Conservation (phyloP, 2,888 invertebrate genomes). For the Galeruca laticollis region DNA sequence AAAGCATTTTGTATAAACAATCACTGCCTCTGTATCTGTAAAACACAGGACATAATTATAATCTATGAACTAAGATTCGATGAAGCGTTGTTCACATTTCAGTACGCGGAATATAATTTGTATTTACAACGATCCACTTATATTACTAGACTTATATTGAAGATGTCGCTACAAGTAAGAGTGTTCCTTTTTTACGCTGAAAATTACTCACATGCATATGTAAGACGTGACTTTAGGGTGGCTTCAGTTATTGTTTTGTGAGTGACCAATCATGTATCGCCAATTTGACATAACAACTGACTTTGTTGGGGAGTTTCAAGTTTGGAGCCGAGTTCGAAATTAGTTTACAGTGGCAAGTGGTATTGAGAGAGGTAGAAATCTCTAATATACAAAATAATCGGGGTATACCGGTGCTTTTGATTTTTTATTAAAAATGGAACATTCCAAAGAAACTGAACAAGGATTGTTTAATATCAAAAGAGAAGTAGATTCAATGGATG, state of each 20-base stretch:
- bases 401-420: constrained; percentile 8
- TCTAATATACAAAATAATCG: constrained; percentile 17
- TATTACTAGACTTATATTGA: no score
- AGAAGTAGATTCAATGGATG: constrained; percentile 79
- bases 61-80: no score
- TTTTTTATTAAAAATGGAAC: constrained; percentile 40
- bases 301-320: constrained; percentile 34
- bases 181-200: not conserved
- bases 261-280: constrained; percentile 20
- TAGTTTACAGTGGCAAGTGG: constrained; percentile 31
- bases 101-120: no score
- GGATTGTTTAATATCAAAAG: constrained; percentile 58
- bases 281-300: constrained; percentile 25
- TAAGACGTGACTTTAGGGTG: no score
- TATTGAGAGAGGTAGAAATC: constrained; percentile 24
- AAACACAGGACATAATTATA: not conserved
- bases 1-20: not conserved
- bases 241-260: not conserved
- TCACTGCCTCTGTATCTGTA: no score
- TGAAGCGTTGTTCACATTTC: no score
- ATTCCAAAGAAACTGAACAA: constrained; percentile 37
- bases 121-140: no score
- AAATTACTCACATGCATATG: no score
- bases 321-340: constrained; percentile 34
- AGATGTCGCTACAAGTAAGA: no score